Percentiles rank a stretch among this genome's conserved stretches.
phyloP scores from a whole-genome alignment of 2,888 invertebrate genomes.

The Drosophila emarginata region DNA sequence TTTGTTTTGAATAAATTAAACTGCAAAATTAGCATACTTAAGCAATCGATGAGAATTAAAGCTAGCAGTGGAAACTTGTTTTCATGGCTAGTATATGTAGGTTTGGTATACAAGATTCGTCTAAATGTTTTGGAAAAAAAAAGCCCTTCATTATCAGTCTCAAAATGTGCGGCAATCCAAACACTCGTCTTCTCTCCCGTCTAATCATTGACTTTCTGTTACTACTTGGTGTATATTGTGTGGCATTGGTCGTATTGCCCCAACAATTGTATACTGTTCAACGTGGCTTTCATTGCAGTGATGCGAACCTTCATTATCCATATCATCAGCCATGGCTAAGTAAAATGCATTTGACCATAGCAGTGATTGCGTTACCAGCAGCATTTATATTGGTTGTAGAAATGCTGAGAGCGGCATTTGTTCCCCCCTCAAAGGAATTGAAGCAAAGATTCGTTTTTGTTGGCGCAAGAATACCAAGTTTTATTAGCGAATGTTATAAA shows the following conservation, averaged over 20 bases:
- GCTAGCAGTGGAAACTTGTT: conserved; percentile 43
- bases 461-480: conserved; percentile 71
- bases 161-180: conserved; percentile 76
- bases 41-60: conserved; percentile 45
- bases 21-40: conserved; percentile 62
- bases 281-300: conserved; percentile 97
- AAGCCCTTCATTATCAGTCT: conserved; percentile 43
- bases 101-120: background rate
- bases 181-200: conserved; percentile 73
- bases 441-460: conserved; percentile 70
- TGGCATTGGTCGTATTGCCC: conserved; percentile 71
- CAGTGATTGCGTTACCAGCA: conserved; percentile 69
- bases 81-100: conserved; percentile 17
- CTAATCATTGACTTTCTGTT: conserved; percentile 73
- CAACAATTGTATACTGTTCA: conserved; percentile 56
- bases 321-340: conserved; percentile 80
- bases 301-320: conserved; percentile 94
- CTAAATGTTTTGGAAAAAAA: conserved; percentile 20
- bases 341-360: conserved; percentile 71
- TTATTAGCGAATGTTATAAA: conserved; percentile 77
- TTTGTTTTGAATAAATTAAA: conserved; percentile 55
- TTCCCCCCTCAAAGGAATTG: conserved; percentile 43
- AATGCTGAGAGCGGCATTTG: conserved; percentile 72
- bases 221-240: conserved; percentile 61
- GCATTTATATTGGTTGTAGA: conserved; percentile 69